Percentiles rank a stretch among this genome's conserved stretches.
Evolutionary conservation across 2,797 vertebrate genomes (phyloP).

Genomic region (Miichthys miiuy): DNA sequence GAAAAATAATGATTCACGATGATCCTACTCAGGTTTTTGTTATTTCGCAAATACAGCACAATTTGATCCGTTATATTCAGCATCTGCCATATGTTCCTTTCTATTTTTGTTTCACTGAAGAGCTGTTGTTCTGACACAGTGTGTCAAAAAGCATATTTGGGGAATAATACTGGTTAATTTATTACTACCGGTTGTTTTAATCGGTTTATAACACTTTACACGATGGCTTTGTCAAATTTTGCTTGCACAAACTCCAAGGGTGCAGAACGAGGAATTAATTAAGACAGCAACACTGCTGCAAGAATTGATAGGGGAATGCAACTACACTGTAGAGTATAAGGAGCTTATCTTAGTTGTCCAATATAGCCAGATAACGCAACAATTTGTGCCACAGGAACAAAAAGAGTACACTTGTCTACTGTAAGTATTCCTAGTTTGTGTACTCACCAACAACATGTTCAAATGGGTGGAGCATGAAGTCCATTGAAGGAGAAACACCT

Average conservation of each 20-base stretch:
- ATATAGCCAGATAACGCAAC: neutral
- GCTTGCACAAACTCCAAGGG: conserved; percentile 8
- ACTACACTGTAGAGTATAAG: neutral
- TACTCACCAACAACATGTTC: conserved; percentile 1
- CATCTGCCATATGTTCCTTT: conserved; percentile 12
- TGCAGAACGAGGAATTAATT: conserved; percentile 34
- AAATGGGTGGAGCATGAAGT: neutral
- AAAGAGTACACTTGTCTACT: neutral
- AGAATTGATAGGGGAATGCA: conserved; percentile 12
- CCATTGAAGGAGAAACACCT: conserved; percentile 9
- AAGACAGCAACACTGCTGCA: conserved; percentile 18
- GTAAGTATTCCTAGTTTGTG: neutral
- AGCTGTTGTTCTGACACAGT: neutral
- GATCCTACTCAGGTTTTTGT: conserved; percentile 11
- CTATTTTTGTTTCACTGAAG: neutral
- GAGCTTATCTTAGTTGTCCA: conserved; percentile 28
- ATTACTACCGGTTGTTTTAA: conserved; percentile 25
- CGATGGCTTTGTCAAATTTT: conserved; percentile 29
- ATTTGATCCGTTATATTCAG: neutral
- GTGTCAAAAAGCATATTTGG: conserved; percentile 12
- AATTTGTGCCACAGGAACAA: too few relatives aligned
- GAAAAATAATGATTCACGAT: neutral
- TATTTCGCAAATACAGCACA: conserved; percentile 14
- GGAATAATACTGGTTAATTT: conserved; percentile 12
- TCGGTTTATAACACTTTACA: conserved; percentile 23